A percentile compares a stretch with the other conserved stretches of the same genome.
phyloP scores from a whole-genome alignment of 2,797 vertebrate species.

The Phalanger gymnotis region DNA sequence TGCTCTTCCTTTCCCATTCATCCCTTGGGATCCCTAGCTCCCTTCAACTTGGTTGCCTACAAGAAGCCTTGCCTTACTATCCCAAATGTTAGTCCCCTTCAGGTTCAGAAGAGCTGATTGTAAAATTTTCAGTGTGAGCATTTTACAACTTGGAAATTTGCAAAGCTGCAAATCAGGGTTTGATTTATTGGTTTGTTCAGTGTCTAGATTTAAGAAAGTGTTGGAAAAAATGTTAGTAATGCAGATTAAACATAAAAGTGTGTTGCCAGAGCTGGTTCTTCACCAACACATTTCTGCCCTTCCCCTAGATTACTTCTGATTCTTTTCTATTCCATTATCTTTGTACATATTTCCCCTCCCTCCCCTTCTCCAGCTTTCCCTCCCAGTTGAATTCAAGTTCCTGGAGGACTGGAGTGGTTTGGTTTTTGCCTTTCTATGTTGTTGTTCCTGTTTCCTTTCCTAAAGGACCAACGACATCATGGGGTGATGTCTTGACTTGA shows the following conservation, averaged over 20 bases:
- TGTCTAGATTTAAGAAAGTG: neutral
- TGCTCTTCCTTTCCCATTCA: neutral
- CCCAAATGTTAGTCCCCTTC: neutral
- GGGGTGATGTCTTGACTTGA: neutral
- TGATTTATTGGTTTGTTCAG: neutral
- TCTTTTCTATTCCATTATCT: neutral
- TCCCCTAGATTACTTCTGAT: neutral
- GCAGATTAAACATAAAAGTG: neutral
- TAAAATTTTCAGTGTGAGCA: neutral
- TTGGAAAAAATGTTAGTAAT: neutral
- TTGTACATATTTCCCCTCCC: neutral
- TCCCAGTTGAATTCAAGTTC: neutral
- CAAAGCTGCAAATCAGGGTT: neutral
- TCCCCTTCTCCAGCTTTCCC: neutral
- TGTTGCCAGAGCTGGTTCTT: neutral
- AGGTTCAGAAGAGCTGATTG: neutral
- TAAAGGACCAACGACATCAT: neutral
- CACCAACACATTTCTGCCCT: neutral
- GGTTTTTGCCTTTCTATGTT: neutral
- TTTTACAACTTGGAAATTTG: neutral
- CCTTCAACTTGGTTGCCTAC: neutral
- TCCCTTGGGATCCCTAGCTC: neutral
- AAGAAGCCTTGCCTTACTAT: neutral
- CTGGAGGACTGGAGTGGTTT: neutral
- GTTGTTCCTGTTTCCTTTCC: neutral